phyloP scores from a whole-genome alignment of 92 coral and sea anemone species.

The Palythoa grandiflora region DNA sequence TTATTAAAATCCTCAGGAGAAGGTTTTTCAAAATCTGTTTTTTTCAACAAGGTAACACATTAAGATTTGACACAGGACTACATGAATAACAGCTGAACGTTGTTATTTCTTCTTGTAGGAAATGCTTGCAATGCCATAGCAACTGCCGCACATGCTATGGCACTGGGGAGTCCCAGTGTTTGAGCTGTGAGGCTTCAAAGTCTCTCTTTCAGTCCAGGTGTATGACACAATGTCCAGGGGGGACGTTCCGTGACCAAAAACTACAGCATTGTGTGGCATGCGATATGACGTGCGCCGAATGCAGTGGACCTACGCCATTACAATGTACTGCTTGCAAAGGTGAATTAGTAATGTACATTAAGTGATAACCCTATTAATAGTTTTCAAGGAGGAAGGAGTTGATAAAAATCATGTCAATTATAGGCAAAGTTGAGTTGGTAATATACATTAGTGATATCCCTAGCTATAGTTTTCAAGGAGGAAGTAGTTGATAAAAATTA shows the following conservation, averaged over 20 bases:
- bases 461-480: background rate
- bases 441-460: no score
- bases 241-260: conserved; percentile 67
- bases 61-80: no score
- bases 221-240: conserved; percentile 78
- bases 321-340: conserved; percentile 88
- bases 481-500: no score
- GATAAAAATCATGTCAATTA: no score
- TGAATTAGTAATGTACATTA: conserved; percentile 17
- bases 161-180: conserved; percentile 66
- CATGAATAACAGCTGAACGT: background rate
- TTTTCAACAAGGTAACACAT: no score
- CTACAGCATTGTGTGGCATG: conserved; percentile 75
- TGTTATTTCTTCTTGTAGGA: conserved; percentile 4
- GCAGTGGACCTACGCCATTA: conserved; percentile 65
- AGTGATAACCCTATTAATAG: background rate
- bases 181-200: conserved; percentile 73
- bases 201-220: conserved; percentile 73
- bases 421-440: no score
- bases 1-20: no score
- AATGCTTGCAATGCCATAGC: conserved; percentile 77
- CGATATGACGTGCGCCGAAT: conserved; percentile 73
- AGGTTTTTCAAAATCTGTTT: no score
- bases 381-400: no score
- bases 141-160: conserved; percentile 87